Conservation (phyloP, 2,888 invertebrate genomes). For the Dryomyza anilis region DNA sequence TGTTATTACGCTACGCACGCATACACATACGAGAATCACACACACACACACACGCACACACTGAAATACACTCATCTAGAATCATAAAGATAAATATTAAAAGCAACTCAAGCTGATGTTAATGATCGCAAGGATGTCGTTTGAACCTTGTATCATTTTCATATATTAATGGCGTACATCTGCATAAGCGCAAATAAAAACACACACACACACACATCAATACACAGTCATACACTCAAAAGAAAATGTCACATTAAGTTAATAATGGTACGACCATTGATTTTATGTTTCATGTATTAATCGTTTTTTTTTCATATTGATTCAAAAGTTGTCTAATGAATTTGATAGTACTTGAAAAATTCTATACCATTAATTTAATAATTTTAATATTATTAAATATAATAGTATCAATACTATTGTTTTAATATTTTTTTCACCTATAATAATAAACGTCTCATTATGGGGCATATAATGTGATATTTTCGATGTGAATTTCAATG, state of each 20-base stretch:
- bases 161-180: not conserved
- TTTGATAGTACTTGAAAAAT: too few species aligned
- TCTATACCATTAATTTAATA: too few species aligned
- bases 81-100: slow-evolving; percentile 4
- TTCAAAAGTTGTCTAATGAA: too few species aligned
- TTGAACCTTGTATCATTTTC: slow-evolving; percentile 9
- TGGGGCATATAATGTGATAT: not conserved
- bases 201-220: too few species aligned
- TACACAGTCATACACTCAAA: not conserved
- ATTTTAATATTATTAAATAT: too few species aligned
- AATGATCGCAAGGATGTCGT: slow-evolving; percentile 12
- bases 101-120: slow-evolving; percentile 14
- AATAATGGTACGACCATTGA: too few species aligned
- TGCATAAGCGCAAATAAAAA: too few species aligned
- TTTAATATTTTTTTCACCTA: not conserved
- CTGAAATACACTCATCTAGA: not conserved
- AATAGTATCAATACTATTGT: too few species aligned
- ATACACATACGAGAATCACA: not conserved
- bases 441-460: not conserved
- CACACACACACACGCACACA: not conserved
- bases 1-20: not conserved
- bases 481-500: not conserved
- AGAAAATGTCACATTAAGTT: too few species aligned
- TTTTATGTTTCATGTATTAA: too few species aligned
- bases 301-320: too few species aligned